Conservation (phyloP, 2,888 invertebrate species). For the Mellilla xanthometata region DNA sequence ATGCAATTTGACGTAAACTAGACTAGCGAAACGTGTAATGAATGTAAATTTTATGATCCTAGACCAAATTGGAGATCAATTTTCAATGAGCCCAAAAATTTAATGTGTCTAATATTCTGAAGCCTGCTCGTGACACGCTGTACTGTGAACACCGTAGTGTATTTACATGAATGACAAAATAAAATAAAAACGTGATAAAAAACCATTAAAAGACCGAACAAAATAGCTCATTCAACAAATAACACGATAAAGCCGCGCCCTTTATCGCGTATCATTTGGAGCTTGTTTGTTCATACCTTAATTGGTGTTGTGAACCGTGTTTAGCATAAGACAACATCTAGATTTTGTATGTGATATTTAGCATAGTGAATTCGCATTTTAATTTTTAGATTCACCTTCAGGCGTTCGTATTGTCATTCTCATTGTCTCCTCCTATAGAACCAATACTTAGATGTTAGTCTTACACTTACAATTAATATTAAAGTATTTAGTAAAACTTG, state of each 20-base stretch:
- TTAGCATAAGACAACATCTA: constrained; percentile 25
- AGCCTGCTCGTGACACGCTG: background rate
- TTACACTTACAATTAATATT: too few relatives aligned
- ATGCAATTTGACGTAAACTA: too few relatives aligned
- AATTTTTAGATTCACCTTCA: constrained; percentile 47
- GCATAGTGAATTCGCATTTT: constrained; percentile 17
- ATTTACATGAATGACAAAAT: constrained; percentile 16
- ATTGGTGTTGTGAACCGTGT: constrained; percentile 21
- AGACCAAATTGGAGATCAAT: too few relatives aligned
- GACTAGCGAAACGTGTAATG: too few relatives aligned
- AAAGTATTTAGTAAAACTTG: too few relatives aligned
- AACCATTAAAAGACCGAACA: too few relatives aligned
- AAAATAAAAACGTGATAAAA: constrained; percentile 1
- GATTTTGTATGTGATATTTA: constrained; percentile 17
- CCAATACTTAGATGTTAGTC: constrained; percentile 40
- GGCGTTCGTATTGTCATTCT: constrained; percentile 45
- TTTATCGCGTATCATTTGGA: too few relatives aligned
- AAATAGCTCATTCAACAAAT: too few relatives aligned
- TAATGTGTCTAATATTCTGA: too few relatives aligned
- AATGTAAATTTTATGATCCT: too few relatives aligned
- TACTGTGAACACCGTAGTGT: constrained; percentile 25
- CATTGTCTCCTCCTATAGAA: constrained; percentile 55
- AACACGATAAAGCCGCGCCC: too few relatives aligned
- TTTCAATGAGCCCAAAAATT: too few relatives aligned
- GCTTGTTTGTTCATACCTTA: constrained; percentile 11